Evolutionary conservation across 2,888 invertebrate genomes (phyloP), one percentile per base, ranked within the genome.

Genomic region (Cosmia trapezina): DNA sequence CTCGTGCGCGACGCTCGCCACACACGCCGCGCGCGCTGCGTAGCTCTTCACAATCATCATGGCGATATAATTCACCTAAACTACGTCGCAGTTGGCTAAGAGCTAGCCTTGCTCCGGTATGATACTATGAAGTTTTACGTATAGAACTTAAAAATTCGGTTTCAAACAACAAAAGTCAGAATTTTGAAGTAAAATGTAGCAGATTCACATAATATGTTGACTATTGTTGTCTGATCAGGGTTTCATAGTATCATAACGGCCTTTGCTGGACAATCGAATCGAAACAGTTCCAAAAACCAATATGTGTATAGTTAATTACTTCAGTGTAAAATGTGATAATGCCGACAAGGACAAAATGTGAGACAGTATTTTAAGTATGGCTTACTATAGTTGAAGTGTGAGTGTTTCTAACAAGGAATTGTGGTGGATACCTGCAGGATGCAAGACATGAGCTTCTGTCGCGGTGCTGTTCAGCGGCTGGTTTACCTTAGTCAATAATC

Each of bases 401-500:
- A 70, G 53, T 45, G 61, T 60, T 33, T 77, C 61, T 61, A 61
- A 53, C 17, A 45, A 49, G 53, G 61, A 62, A 22, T 47, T 51
- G 64, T 78, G 73, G 45, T 62, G 62, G 43, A 33, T 74, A 67
- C 19, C 45, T 67, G 78, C n/a, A 45, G 65, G 33, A 57, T 56
- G 68, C 56, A 67, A 54, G 53, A 63, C 37, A 60, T 33, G 83
- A 70, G 80, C 74, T 74, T 67, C 53, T 51, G 41, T 41, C 59
- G 70, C 70, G 62, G 71, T 45, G 60, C 64, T 73, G 85, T 82
- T 78, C 74, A 73, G 54, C 82, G 51, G 73, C 73, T 86, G 85
- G 83, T 84, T 83, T 82, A 81, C 59, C 73, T 86, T 84, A 84
- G 84, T 84, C 84, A 84, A 84, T 76, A 78, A 85, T 86, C 85